phyloP scores from a whole-genome alignment of 30 jellyfish, hydroid and myxozoan genomes.

The Cassiopea andromeda region DNA sequence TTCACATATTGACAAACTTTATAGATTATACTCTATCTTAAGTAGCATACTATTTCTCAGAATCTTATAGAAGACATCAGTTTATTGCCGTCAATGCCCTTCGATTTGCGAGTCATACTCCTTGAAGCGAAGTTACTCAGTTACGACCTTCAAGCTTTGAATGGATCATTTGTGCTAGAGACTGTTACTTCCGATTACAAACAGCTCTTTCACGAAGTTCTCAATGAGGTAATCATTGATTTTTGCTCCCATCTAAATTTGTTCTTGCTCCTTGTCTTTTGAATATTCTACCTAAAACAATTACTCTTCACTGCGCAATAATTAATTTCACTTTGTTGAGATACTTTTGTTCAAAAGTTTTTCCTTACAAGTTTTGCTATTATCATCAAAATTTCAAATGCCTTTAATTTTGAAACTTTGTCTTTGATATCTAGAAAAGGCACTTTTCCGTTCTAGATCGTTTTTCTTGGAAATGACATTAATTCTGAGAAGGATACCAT shows the following conservation, averaged over 20 bases:
- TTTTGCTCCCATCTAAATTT: too few relatives aligned
- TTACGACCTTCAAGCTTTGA: constrained; percentile 51
- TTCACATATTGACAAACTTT: not conserved
- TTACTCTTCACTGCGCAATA: too few relatives aligned
- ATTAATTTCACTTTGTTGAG: too few relatives aligned
- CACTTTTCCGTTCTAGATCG: constrained; percentile 20
- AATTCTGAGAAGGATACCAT: constrained; percentile 11
- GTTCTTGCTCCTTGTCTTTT: too few relatives aligned
- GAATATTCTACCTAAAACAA: too few relatives aligned
- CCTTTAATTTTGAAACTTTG: not conserved
- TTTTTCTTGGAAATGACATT: constrained; percentile 64
- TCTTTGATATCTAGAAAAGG: not conserved
- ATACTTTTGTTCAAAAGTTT: too few relatives aligned
- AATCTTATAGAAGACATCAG: not conserved
- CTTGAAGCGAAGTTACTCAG: constrained; percentile 48
- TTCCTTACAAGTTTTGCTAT: too few relatives aligned
- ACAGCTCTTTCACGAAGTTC: constrained; percentile 24
- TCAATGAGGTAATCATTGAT: constrained; percentile 58
- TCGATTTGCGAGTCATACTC: constrained; percentile 3
- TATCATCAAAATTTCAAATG: too few relatives aligned
- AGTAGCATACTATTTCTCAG: too few relatives aligned
- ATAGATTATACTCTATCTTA: not conserved
- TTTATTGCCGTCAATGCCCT: constrained; percentile 19
- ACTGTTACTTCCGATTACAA: constrained; percentile 12
- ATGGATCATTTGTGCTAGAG: not conserved